These are phyloP conservation scores for Pachymerium ferrugineum DNA, from an alignment of 2,888 invertebrate species.

Conservation along the genomic window DNA sequence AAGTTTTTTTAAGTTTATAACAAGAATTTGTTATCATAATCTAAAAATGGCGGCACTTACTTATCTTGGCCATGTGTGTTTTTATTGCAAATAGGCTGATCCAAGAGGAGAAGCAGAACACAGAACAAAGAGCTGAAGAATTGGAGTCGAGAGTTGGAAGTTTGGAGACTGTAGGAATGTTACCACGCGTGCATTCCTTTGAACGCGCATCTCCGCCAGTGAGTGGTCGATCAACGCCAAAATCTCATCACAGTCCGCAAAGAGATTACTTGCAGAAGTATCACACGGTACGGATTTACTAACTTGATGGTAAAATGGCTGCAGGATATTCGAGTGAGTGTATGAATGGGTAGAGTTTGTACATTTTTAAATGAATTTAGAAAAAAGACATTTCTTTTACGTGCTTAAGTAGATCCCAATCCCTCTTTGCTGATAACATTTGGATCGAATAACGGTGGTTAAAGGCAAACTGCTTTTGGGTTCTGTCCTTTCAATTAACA, in stretches of 20 bases:
- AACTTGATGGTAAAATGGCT: neutral
- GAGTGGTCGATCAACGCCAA: slow-evolving; percentile 82
- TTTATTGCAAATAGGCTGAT: slow-evolving; percentile 50
- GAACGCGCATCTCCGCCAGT: slow-evolving; percentile 60
- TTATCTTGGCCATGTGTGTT: neutral
- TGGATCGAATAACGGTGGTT: too few relatives aligned
- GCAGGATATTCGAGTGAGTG: slow-evolving; percentile 5
- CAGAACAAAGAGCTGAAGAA: slow-evolving; percentile 95
- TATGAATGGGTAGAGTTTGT: slow-evolving; percentile 14
- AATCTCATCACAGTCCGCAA: slow-evolving; percentile 70
- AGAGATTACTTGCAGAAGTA: slow-evolving; percentile 86
- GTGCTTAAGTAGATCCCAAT: neutral
- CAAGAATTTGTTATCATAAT: neutral
- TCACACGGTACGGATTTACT: slow-evolving; percentile 71
- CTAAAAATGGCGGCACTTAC: neutral
- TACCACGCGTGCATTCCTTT: slow-evolving; percentile 39
- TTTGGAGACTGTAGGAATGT: slow-evolving; percentile 72
- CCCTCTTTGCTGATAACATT: too few relatives aligned
- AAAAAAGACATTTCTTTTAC: too few relatives aligned
- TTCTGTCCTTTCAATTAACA: too few relatives aligned
- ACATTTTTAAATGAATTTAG: neutral
- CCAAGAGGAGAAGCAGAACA: slow-evolving; percentile 94
- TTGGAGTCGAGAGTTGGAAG: slow-evolving; percentile 93
- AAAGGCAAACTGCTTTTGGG: too few relatives aligned
- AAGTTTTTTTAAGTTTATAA: neutral